These are phyloP conservation scores for Diabrotica balteata DNA, from an alignment of 2,888 invertebrate genomes.

Conservation along the genomic window DNA sequence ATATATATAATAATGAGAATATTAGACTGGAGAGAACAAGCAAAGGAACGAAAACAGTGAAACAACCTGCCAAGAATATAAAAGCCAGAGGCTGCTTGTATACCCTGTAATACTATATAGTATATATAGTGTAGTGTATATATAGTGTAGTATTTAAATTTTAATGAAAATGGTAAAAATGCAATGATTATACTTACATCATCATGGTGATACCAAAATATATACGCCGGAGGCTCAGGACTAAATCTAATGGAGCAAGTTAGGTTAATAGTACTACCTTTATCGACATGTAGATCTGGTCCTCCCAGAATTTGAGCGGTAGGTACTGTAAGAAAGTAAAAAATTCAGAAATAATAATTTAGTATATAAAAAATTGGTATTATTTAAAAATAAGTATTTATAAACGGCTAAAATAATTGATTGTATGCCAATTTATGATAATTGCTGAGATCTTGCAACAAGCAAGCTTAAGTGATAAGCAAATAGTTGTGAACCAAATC, in stretches of 20 bases:
- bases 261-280: slow-evolving; percentile 90
- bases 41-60: no score
- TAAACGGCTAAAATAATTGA: background rate
- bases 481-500: no score
- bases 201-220: slow-evolving; percentile 83
- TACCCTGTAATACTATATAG: no score
- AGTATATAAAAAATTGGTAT: background rate
- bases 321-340: slow-evolving; percentile 71
- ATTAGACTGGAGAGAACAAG: no score
- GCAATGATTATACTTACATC: slow-evolving; percentile 68
- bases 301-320: slow-evolving; percentile 88
- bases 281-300: slow-evolving; percentile 85
- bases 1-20: no score
- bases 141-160: no score
- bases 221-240: slow-evolving; percentile 82
- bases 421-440: background rate
- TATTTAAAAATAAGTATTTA: background rate
- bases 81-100: no score
- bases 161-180: background rate
- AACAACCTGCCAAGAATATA: no score
- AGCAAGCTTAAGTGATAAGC: no score
- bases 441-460: background rate
- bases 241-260: slow-evolving; percentile 86
- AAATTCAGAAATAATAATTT: background rate
- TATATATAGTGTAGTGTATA: no score